Evolutionary conservation across 2,113 vertebrate species (phyloP).

Genomic region (Columbina picui): DNA sequence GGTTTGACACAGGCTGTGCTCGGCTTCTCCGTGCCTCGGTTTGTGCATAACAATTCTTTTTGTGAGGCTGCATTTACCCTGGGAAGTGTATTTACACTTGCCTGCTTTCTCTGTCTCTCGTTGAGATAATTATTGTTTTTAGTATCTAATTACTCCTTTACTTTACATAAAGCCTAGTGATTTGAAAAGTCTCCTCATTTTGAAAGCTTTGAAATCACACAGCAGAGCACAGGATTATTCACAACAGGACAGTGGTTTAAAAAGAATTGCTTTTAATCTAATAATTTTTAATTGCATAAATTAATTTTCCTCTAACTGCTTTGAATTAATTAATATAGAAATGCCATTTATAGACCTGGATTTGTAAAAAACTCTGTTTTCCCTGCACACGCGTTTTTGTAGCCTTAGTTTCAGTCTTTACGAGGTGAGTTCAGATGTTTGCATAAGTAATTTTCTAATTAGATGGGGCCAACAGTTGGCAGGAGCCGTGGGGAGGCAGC

Average conservation of each 20-base stretch:
- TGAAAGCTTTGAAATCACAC: not conserved
- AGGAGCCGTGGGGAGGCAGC: not conserved
- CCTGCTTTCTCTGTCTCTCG: not conserved
- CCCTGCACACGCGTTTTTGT: not conserved
- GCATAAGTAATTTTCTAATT: not conserved
- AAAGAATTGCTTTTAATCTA: conserved; percentile 42
- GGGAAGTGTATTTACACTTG: not conserved
- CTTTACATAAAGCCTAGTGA: conserved; percentile 14
- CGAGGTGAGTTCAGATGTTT: not conserved
- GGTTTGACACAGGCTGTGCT: not conserved
- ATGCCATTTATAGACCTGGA: not conserved
- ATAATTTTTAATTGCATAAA: conserved; percentile 58
- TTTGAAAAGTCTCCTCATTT: conserved; percentile 9
- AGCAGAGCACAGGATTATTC: not conserved
- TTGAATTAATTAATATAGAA: conserved; percentile 12
- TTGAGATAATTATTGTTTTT: conserved; percentile 40
- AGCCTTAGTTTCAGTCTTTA: not conserved
- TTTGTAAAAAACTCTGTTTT: not conserved
- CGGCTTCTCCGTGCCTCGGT: conserved; percentile 19
- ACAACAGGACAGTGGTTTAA: not conserved
- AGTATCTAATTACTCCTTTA: conserved; percentile 27
- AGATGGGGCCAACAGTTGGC: not conserved
- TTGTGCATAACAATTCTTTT: conserved; percentile 40
- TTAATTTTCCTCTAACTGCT: not conserved
- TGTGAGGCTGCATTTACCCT: not conserved